phyloP scores from a whole-genome alignment of 2,113 vertebrate species.

The Heptranchias perlo region DNA sequence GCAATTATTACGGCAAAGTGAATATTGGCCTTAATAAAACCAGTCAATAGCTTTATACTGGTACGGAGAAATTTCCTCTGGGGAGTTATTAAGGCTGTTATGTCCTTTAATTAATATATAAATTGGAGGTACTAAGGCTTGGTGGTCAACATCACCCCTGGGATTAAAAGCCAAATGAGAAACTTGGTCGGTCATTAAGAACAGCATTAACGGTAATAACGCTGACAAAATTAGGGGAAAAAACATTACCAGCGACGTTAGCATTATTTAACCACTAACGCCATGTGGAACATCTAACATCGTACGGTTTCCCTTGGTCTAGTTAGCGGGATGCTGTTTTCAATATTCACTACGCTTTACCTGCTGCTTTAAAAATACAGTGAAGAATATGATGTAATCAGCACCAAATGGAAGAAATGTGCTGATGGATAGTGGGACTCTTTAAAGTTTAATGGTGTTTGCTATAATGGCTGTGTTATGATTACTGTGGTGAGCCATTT shows the following conservation, averaged over 20 bases:
- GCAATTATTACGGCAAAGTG: not conserved
- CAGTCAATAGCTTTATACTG: not conserved
- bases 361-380: not conserved
- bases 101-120: not conserved
- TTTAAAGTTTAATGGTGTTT: constrained; percentile 38
- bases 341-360: not conserved
- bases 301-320: not conserved
- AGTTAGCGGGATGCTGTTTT: not conserved
- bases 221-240: constrained; percentile 17
- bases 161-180: not conserved
- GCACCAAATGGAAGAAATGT: constrained; percentile 20
- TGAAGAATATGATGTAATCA: constrained; percentile 32
- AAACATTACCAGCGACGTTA: not conserved
- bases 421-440: constrained; percentile 3
- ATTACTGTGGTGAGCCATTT: constrained; percentile 35
- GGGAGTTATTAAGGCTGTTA: not conserved
- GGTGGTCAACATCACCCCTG: constrained; percentile 6
- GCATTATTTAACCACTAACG: not conserved
- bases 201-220: not conserved
- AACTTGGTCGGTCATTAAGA: not conserved
- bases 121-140: not conserved
- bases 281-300: not conserved
- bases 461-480: constrained; percentile 36
- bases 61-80: not conserved
- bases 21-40: not conserved